These are phyloP conservation scores for Diadophis punctatus DNA, from an alignment of 2,113 vertebrate species.

Conservation along the genomic window DNA sequence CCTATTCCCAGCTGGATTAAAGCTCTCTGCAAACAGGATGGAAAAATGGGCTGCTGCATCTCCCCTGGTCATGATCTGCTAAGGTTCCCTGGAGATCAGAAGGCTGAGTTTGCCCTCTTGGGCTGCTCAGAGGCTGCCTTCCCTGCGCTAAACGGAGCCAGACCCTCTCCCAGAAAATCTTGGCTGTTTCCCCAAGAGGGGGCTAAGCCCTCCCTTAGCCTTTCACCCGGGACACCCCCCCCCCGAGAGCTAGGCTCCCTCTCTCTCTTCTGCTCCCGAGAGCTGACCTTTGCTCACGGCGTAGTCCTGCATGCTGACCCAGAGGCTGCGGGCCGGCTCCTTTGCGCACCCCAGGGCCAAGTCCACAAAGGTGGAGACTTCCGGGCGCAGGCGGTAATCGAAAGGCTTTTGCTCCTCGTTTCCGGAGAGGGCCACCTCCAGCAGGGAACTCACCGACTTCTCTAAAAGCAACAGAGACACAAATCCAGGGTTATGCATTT, in stretches of 20 bases:
- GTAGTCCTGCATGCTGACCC: slow-evolving; percentile 97
- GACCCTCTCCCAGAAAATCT: not conserved
- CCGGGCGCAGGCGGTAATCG: slow-evolving; percentile 84
- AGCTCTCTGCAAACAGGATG: not conserved
- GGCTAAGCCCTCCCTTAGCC: not conserved
- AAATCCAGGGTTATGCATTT: slow-evolving; percentile 6
- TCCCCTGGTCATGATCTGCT: not conserved
- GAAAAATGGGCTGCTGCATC: not conserved
- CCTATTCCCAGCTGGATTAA: not conserved
- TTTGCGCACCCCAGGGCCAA: slow-evolving; percentile 91
- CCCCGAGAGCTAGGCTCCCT: not conserved
- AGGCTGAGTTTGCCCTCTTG: not conserved
- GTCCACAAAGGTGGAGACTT: slow-evolving; percentile 84
- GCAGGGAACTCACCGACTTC: slow-evolving; percentile 85
- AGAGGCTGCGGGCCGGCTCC: slow-evolving; percentile 90
- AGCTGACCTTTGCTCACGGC: slow-evolving; percentile 90
- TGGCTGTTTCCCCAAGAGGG: not conserved
- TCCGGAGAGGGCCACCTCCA: slow-evolving; percentile 91
- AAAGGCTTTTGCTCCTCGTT: slow-evolving; percentile 98
- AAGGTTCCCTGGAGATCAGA: not conserved
- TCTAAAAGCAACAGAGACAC: slow-evolving; percentile 66
- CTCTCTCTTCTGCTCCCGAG: not conserved
- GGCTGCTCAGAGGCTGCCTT: not conserved
- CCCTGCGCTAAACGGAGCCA: not conserved
- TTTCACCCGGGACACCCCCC: too few relatives aligned